Evolutionary conservation across 2,113 vertebrate genomes (phyloP).

Genomic region (Nesogale talazaci): DNA sequence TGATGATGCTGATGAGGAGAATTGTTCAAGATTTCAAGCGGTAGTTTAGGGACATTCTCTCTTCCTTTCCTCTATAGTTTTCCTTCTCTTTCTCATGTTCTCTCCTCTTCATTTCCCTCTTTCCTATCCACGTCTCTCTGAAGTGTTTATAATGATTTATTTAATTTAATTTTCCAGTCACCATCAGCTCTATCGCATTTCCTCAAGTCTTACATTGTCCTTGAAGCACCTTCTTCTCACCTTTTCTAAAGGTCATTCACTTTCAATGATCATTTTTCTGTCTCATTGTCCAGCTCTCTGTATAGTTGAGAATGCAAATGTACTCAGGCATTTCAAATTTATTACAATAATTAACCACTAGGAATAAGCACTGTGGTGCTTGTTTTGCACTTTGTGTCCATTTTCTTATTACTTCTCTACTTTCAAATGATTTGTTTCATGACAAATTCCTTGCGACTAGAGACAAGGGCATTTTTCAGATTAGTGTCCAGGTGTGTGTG

Average conservation of each 20-base stretch:
- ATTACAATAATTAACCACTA: constrained; percentile 16
- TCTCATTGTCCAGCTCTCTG: background rate
- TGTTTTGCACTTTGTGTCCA: background rate
- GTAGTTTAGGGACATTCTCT: background rate
- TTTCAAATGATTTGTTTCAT: constrained; percentile 12
- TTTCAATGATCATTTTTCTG: background rate
- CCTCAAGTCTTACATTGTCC: background rate
- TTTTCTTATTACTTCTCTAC: background rate
- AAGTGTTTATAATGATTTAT: background rate
- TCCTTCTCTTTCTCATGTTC: background rate
- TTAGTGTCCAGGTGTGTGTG: background rate
- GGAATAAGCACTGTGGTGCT: background rate
- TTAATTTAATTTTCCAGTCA: constrained; percentile 21
- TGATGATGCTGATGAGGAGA: background rate
- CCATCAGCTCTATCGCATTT: background rate
- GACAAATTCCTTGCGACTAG: background rate
- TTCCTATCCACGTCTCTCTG: background rate
- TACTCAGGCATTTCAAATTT: constrained; percentile 21
- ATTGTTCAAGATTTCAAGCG: background rate
- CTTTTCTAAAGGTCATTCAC: background rate
- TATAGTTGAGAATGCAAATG: background rate
- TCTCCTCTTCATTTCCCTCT: background rate
- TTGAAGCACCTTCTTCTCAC: constrained; percentile 15
- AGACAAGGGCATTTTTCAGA: background rate
- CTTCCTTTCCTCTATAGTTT: background rate